phyloP scores from a whole-genome alignment of 2,113 vertebrate genomes.

The Typhlomys cinereus region DNA sequence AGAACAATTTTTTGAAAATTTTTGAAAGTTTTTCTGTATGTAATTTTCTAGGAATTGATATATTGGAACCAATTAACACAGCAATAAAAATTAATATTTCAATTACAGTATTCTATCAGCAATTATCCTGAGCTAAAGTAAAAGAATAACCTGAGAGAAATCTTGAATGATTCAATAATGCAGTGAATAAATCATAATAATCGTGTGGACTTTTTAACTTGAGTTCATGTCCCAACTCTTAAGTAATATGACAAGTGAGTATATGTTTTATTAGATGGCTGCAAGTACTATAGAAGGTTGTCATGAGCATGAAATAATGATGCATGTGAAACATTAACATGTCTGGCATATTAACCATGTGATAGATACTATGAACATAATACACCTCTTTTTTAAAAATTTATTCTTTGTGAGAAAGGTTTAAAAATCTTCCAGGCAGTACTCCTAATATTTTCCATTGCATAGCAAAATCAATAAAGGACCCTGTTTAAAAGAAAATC shows the following conservation, averaged over 20 bases:
- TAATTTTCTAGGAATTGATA: constrained; percentile 36
- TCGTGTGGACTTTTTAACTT: not conserved
- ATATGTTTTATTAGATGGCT: not conserved
- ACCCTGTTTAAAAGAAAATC: not conserved
- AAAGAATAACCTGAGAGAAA: constrained; percentile 33
- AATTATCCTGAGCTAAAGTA: not conserved
- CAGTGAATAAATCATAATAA: constrained; percentile 18
- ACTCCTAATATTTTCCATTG: constrained; percentile 10
- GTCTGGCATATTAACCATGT: not conserved
- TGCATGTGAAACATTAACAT: not conserved
- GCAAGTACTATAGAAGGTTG: not conserved
- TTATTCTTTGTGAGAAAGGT: too few species aligned
- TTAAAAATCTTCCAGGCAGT: not conserved
- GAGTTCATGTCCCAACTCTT: constrained; percentile 9
- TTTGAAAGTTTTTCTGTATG: not conserved
- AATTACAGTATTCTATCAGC: constrained; percentile 27
- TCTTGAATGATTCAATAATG: constrained; percentile 24
- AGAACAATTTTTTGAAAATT: not conserved
- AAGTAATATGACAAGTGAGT: not conserved
- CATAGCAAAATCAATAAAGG: not conserved
- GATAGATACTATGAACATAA: not conserved
- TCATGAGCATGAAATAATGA: not conserved
- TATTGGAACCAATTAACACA: not conserved
- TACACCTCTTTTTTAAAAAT: too few species aligned
- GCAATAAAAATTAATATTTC: constrained; percentile 28